Evolutionary conservation across 2,888 invertebrate genomes (phyloP), one percentile per base, ranked within the genome.

Genomic region (Synanthedon formicaeformis): DNA sequence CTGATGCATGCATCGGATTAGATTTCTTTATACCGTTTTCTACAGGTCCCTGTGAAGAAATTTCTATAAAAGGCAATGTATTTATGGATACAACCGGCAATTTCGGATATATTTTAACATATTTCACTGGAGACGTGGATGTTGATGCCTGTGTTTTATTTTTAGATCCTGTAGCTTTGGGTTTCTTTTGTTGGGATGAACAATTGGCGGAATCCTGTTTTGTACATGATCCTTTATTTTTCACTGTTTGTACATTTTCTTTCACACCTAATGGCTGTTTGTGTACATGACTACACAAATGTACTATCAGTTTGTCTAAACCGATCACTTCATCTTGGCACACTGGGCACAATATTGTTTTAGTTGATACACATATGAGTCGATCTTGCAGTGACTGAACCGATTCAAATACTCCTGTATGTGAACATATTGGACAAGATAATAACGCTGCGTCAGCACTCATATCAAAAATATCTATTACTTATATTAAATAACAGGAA

Each of bases 281-380:
- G 4, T 23, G 23, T 4, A 91, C 89, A 71, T 95, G 95, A 56
- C 91, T 91, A 68, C 95, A 94, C 59, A 95, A 84, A 77, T 95
- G 95, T 67, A 95, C 94, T 1, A 95, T 95, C 52, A 95, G 83
- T 81, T 95, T 95, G 74, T 95, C 95, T 59, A 95, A 88, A 1
- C 95, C 95, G 58, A 90, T 80, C 16, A 95, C 85, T 61, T 91
- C 85, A 66, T 94, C 94, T 65, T 91, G 90, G 71, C 95, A 95
- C 56, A 95, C 91, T 12, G 95, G 95, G 71, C 95, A 95, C 53
- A 89, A 73, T 61, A 95, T 82, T 57, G 91, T 92, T 57, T 93
- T 91, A 51, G 93, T 94, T 13, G 94, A 93, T 48, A 93, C 93
- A 66, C 90, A 90, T 57, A 95, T 92, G 53, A 95, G 86, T 62